Conservation (phyloP, 2,888 invertebrate genomes). For the Hecatera dysodea region DNA sequence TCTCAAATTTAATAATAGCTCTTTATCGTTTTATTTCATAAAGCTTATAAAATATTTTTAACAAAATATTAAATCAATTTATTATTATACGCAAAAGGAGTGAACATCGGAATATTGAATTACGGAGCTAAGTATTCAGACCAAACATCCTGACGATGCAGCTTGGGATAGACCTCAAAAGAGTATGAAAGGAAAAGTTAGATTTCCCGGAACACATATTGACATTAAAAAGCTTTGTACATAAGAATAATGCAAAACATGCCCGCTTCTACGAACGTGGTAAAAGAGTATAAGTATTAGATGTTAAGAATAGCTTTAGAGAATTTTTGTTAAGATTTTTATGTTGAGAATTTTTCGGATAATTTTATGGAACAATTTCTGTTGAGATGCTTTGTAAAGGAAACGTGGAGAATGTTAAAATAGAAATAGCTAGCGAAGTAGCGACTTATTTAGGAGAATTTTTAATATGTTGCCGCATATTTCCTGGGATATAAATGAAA, state of each 20-base stretch:
- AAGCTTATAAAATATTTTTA: slow-evolving; percentile 21
- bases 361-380: slow-evolving; percentile 44
- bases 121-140: slow-evolving; percentile 31
- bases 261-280: slow-evolving; percentile 49
- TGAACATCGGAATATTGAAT: slow-evolving; percentile 48
- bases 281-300: slow-evolving; percentile 44
- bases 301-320: slow-evolving; percentile 45
- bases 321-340: slow-evolving; percentile 46
- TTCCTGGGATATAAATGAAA: slow-evolving; percentile 33
- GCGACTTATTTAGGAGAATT: slow-evolving; percentile 47
- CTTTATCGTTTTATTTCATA: slow-evolving; percentile 23
- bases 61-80: slow-evolving; percentile 24
- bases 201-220: slow-evolving; percentile 62
- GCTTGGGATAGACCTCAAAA: slow-evolving; percentile 54
- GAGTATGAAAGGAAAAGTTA: slow-evolving; percentile 59
- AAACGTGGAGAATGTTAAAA: slow-evolving; percentile 44
- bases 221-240: slow-evolving; percentile 66
- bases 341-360: slow-evolving; percentile 51
- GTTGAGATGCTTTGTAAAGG: slow-evolving; percentile 35
- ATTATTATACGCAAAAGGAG: slow-evolving; percentile 25
- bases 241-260: slow-evolving; percentile 62
- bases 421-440: slow-evolving; percentile 45
- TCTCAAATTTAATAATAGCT: slow-evolving; percentile 12
- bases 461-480: slow-evolving; percentile 47
- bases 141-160: slow-evolving; percentile 51